Base-by-base conservation (phyloP, 2,797 vertebrate genomes). In the Lophotriccus pileatus region DNA sequence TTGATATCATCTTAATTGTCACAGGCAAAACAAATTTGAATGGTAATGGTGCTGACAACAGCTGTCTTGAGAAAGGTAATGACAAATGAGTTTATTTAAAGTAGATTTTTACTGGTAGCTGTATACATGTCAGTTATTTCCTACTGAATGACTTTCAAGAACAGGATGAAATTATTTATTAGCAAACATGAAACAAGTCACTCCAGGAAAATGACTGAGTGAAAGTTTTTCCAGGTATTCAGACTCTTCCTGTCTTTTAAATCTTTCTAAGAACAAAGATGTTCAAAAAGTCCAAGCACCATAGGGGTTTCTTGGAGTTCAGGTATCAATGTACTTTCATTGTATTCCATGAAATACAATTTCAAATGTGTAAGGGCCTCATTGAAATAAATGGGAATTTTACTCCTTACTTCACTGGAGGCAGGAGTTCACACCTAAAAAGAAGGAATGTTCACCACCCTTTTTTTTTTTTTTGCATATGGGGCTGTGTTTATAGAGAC, bases 1-100 rank as follows among this genome's bases (percentile, higher is more conserved):
- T 74, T 93, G 77, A 60, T 85, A 94, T 91, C 1, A 68, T 90
- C 89, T 94, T 86, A 90, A 94, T 90, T 91, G 94, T 87, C 41
- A 39, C 12, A 50, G 47, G 56, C 82, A 92, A 95, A 84, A 60
- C 63, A 93, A 76, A 95, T 93, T 81, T 90, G 70, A 91, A 91
- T 90, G 82, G 49, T 90, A 93, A 89, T 83, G 53, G 80, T 82
- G 85, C 39, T 82, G 79, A 86, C 79, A 96, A 69, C 41, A 91
- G 60, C 83, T 93, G 68, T 90, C 56, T 82, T 87, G 49, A 76
- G 55, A 73, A 84, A 95, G 47, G 84, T 87, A 95, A 67, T 52
- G 70, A 86, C 74, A 92, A 84, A 59, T 43, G 67, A 87, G 34
- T 93, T 96, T 90, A 43, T 95, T 94, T 82, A 50, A 91, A 86